These are phyloP conservation scores for Cynodonichthys magdalenae DNA, from an alignment of 2,797 vertebrate genomes.

Conservation along the genomic window DNA sequence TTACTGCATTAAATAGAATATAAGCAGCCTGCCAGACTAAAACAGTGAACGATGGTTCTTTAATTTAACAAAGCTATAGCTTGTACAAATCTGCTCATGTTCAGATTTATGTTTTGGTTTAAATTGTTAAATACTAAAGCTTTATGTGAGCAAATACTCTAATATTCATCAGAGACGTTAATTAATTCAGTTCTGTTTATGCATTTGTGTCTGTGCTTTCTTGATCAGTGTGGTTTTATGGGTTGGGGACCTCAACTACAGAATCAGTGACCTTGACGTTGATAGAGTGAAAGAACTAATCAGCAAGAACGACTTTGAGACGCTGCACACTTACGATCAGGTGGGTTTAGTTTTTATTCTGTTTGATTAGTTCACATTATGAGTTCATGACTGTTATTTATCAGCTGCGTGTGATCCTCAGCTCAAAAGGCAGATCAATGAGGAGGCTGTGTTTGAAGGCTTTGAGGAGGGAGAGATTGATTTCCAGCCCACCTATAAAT, in stretches of 20 bases:
- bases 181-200: not conserved
- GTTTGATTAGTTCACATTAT: not conserved
- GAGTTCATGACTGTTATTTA: conserved; percentile 10
- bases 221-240: conserved; percentile 89
- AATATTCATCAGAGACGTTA: not conserved
- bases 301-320: conserved; percentile 86
- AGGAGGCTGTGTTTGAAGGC: conserved; percentile 88
- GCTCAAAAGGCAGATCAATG: conserved; percentile 92
- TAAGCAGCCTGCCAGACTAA: no score
- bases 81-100: not conserved
- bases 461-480: conserved; percentile 90
- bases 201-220: not conserved
- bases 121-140: not conserved
- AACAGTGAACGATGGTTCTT: no score
- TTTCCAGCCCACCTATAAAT: conserved; percentile 99
- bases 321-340: conserved; percentile 89
- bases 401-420: conserved; percentile 56
- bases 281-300: conserved; percentile 90
- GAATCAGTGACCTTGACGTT: conserved; percentile 89
- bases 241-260: conserved; percentile 98
- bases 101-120: not conserved
- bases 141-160: not conserved
- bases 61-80: not conserved
- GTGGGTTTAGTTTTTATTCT: conserved; percentile 63
- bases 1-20: not conserved